Base-by-base conservation (phyloP, 2,113 vertebrate species). In the Numida meleagris region DNA sequence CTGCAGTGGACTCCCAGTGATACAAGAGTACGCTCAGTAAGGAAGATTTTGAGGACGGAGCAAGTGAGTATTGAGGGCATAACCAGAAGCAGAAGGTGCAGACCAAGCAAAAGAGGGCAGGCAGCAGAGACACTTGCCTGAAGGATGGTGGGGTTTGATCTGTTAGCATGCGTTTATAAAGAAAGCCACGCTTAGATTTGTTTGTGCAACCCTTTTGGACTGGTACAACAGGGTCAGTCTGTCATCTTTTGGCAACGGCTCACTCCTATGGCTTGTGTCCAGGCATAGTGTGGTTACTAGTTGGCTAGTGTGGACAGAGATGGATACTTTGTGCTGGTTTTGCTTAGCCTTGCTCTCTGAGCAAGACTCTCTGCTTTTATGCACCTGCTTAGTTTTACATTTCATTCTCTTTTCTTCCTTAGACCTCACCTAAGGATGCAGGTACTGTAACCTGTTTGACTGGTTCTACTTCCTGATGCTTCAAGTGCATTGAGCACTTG, bases 241-340 rank as follows among this genome's bases (percentile, higher is more conserved):
- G 57, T 59, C 7, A 10, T 42, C 38, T 59, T 34, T 31, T 18
- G 63, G 3, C 68, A 61, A 13, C 18, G 27, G 21, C 55, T 45
- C 17, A 38, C 21, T 88, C 15, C 23, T 40, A 4, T 0, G 0
- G 16, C 21, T 42, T 66, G 34, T 79, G 31, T 61, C 43, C 12
- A 7, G 18, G 16, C 17, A 4, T 18, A 23, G 3, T 36, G 2
- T 36, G 10, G 36, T 77, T 80, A 43, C 31, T 51, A 34, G 45
- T 40, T 82, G 53, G 14, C 50, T 53, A 3, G 1, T 10, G 38
- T 53, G 12, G 36, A 2, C 62, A 31, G 51, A 66, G 36, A 65
- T 38, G 59, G 86, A 12, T 53, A n/a, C 12, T 10, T 38, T 14
- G 46, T 58, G 34, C 21, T 61, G 33, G 5, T 29, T 95, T 92